phyloP scores from a whole-genome alignment of 2,113 vertebrate species.

The Chaetops frenatus region DNA sequence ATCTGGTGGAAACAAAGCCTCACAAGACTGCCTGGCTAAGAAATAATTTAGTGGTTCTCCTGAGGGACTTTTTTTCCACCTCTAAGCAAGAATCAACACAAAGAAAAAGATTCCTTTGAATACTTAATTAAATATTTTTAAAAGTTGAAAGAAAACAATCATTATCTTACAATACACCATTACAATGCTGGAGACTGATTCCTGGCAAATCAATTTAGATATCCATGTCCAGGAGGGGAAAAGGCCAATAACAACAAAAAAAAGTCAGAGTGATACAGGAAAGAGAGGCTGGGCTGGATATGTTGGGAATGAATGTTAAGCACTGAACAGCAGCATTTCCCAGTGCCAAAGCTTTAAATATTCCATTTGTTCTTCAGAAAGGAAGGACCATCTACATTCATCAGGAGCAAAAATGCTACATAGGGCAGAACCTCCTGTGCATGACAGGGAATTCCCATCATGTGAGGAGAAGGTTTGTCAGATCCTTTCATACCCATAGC shows the following conservation, averaged over 20 bases:
- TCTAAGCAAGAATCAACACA: slow-evolving; percentile 45
- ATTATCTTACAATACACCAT: not conserved
- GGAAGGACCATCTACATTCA: not conserved
- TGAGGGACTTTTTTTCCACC: not conserved
- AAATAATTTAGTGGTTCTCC: slow-evolving; percentile 52
- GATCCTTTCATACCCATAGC: not conserved
- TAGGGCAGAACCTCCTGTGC: not conserved
- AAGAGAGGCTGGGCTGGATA: not conserved
- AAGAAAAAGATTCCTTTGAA: slow-evolving; percentile 20
- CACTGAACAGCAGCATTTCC: not conserved
- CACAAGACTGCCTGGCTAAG: not conserved
- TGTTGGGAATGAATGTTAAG: not conserved
- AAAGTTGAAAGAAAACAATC: slow-evolving; percentile 12
- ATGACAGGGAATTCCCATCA: not conserved
- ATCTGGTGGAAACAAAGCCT: slow-evolving; percentile 51
- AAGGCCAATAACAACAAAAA: not conserved
- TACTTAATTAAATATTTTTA: slow-evolving; percentile 55
- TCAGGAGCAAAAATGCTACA: not conserved
- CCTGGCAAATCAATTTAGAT: slow-evolving; percentile 1
- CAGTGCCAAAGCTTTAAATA: not conserved
- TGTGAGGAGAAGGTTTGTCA: not conserved
- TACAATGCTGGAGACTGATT: not conserved
- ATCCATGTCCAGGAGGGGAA: not conserved
- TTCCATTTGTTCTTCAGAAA: not conserved
- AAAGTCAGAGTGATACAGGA: not conserved